Base-by-base conservation (phyloP, 1,140 invertebrate genomes). In the Drosophila virilis region DNA sequence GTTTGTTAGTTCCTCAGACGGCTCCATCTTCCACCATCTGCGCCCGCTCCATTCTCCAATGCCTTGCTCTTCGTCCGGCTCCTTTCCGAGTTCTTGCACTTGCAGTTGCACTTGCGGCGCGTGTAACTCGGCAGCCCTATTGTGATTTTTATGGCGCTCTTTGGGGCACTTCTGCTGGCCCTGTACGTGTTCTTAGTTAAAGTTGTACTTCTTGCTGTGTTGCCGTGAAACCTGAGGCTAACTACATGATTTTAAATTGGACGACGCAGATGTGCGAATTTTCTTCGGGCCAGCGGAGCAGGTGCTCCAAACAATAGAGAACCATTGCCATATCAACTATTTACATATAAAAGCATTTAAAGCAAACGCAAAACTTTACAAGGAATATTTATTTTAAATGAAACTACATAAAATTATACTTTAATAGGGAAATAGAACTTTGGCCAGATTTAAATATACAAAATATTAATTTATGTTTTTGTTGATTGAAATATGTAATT, bases 261-360 rank as follows among this genome's bases (percentile, higher is more conserved):
- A 86, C 62, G 84, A 61, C 65, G 64, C 84, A 89, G 84, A 89
- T 89, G 84, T 89, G 80, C 80, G 77, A 74, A 67, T 78, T 72
- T 76, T 37, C 64, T 32, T 12, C 32, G 7, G n/a, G 12, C n/a
- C 0, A 15, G 13, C 40, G 48, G 48, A 17, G 38, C 69, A 68
- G 71, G 71, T 74, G 64, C 54, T 60, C 8, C 48, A 54, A 28
- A 48, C 40, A 45, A 61, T 42, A n/a, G 46, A 8, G 6, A 48
- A 28, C 4, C 4, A 5, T 28, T 28, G 22, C 22, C 0, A 28
- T 5, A 28, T 28, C 3, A 48, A 28, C 8, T 2, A 22, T 28
- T 12, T 40, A 28, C 9, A 28, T 28, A 28, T 28, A 28, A 28
- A 1, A 22, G 6, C 5, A 28, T 28, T 5, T 28, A 28, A 28